These are phyloP conservation scores for Phyllotreta cruciferae DNA, from an alignment of 2,888 invertebrate species.

Conservation along the genomic window DNA sequence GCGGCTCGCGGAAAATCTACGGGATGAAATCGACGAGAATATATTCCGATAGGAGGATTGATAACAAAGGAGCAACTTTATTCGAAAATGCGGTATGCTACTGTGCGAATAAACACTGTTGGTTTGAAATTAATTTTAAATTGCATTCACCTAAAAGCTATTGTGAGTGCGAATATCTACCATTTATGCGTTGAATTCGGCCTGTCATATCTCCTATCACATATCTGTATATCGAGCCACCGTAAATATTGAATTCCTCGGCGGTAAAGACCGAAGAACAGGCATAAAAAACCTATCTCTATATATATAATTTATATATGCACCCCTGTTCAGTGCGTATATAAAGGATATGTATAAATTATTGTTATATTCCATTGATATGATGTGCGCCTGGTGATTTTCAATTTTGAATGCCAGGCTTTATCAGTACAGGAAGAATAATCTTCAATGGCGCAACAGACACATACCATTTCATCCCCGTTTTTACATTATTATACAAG, in stretches of 20 bases:
- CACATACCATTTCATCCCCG: too few relatives aligned
- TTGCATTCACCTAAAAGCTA: conserved; percentile 12
- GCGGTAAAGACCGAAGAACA: conserved; percentile 13
- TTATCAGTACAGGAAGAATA: conserved; percentile 14
- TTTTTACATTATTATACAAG: too few relatives aligned
- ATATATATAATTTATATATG: conserved; percentile 50
- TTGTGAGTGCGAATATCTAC: conserved; percentile 17
- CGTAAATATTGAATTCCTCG: conserved; percentile 23
- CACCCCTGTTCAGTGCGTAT: conserved; percentile 44
- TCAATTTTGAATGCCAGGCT: conserved; percentile 22
- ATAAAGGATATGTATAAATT: conserved; percentile 47
- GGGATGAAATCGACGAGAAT: too few relatives aligned
- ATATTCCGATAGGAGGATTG: too few relatives aligned
- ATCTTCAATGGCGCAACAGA: conserved; percentile 4
- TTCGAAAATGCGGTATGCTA: too few relatives aligned
- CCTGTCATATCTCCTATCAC: conserved; percentile 16
- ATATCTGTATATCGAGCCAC: conserved; percentile 23
- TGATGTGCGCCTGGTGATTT: conserved; percentile 28
- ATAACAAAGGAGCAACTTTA: too few relatives aligned
- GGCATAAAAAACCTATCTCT: conserved; percentile 22
- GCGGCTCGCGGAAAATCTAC: conserved; percentile 7
- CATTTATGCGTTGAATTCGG: conserved; percentile 11
- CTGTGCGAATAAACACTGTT: too few relatives aligned
- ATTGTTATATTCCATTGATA: conserved; percentile 47
- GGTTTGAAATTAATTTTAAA: conserved; percentile 10